Base-by-base conservation (phyloP, 2,113 vertebrate genomes). In the Cinclus mexicanus region DNA sequence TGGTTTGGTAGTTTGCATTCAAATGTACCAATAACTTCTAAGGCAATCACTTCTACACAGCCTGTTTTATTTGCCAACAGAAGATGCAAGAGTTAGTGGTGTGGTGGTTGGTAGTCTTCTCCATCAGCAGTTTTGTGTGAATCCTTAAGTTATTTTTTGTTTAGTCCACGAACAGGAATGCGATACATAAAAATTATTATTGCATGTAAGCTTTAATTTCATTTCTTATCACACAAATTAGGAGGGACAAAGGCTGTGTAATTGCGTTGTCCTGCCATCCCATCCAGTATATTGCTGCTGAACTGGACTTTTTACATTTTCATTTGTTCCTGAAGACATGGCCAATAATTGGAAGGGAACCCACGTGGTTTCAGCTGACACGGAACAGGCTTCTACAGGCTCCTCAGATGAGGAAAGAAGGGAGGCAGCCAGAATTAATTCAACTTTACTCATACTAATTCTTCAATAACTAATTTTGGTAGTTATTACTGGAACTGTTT, bases 1-100 rank as follows among this genome's bases (percentile, higher is more conserved):
- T 85, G 97, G 96, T 96, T 97, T 96, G 94, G 93, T 95, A 94
- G 95, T 97, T 96, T 96, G 95, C 94, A 97, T 97, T 97, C 94
- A 97, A 95, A 98, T 97, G 80, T 97, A 97, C 96, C 94, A 92
- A 96, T 95, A 97, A 92, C 71, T 96, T 97, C 92, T 80, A 92
- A 72, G 60, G 90, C 95, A 95, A 97, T 97, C 92, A 60, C 81
- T 95, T 97, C 90, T 93, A 69, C 93, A 90, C 84, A 84, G 89
- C 67, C 3, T 70, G 53, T 89, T 97, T 98, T 95, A 94, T 87
- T 88, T 82, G 77, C 85, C 76, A 95, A 56, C 47, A 50, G 53
- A 90, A 91, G 92, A 95, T 52, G 67, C 84, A 92, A 60, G 93
- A 92, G 78, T 84, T 98, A 90, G 94, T 94, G 89, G 83, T 70